Evolutionary conservation across 1,140 invertebrate genomes (phyloP), one percentile per base, ranked within the genome.

Genomic region (Mesaphorura yosii): DNA sequence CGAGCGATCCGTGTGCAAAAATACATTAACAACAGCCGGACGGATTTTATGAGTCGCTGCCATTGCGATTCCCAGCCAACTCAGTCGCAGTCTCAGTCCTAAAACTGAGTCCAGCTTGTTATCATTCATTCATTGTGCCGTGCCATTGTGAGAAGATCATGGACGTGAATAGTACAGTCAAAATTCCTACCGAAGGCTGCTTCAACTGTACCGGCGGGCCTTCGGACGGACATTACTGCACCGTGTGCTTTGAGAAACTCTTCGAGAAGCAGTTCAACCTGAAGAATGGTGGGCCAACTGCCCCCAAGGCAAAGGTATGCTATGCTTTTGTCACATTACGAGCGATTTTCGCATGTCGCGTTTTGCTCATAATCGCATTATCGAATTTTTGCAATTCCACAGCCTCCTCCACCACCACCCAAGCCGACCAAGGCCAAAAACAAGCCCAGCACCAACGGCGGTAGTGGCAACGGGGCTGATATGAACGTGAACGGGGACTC

Each of bases 371-470:
- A 26, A 22, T 10, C 14, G n/a, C 29, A 10, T 50, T 41, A 15
- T 42, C 5, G 4, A 7, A 10, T 47, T 46, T 26, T 34, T 22
- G 12, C 10, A 12, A 6, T 51, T 51, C 15, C 31, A n/a, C n/a
- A 52, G 51, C 51, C 51, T 19, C 51, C 51, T 20, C 39, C 39
- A 26, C 19, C 27, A 3, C 51, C 51, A 31, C 17, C 40, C 10
- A 52, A 52, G 23, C 51, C 51, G n/a, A 29, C 28, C 6, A 52
- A 52, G 37, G n/a, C 7, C 10, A 26, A 10, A 7, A 48, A 40
- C 20, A 26, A 51, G 34, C 40, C 17, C 14, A 22, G 14, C 20
- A 12, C 40, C 20, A 42, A 20, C 20, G 20, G 6, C 20, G 7
- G 6, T 7, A 25, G 45, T 28, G 7, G 12, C 45, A 22, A 20